These are phyloP conservation scores for Drosophila birchii DNA, from an alignment of 2,888 invertebrate genomes.

Conservation along the genomic window DNA sequence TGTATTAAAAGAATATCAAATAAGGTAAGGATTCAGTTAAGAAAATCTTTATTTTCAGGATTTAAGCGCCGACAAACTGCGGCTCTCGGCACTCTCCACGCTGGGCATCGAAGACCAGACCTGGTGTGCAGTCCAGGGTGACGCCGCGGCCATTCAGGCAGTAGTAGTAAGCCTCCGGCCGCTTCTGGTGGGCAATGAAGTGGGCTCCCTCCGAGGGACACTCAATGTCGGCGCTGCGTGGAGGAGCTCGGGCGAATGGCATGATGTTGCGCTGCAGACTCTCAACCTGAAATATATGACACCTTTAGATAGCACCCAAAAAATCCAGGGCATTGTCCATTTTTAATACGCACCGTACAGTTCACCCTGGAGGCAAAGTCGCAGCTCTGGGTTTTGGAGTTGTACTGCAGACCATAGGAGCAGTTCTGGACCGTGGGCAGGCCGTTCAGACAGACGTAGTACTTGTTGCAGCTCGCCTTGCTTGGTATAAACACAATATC, in stretches of 20 bases:
- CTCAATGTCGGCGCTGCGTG: slow-evolving; percentile 74
- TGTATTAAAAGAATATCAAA: too few species aligned
- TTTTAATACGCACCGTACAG: slow-evolving; percentile 69
- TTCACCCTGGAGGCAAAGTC: slow-evolving; percentile 74
- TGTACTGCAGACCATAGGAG: slow-evolving; percentile 75
- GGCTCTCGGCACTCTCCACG: slow-evolving; percentile 76
- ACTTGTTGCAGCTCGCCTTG: slow-evolving; percentile 73
- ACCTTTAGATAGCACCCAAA: background rate
- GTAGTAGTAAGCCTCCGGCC: slow-evolving; percentile 75
- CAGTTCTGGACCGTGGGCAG: slow-evolving; percentile 65
- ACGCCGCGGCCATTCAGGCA: slow-evolving; percentile 82
- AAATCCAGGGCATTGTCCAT: accelerated
- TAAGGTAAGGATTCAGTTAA: background rate
- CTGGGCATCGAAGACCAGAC: slow-evolving; percentile 76
- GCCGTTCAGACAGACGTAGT: slow-evolving; percentile 80
- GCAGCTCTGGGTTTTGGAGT: slow-evolving; percentile 66
- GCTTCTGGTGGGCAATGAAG: slow-evolving; percentile 70
- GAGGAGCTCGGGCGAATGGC: slow-evolving; percentile 74
- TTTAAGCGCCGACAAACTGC: slow-evolving; percentile 49
- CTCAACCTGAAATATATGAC: slow-evolving; percentile 60
- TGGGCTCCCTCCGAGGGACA: slow-evolving; percentile 77
- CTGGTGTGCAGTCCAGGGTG: slow-evolving; percentile 82
- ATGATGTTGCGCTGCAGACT: slow-evolving; percentile 71
- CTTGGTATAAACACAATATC: slow-evolving; percentile 76
- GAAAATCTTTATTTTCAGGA: slow-evolving; percentile 18